These are phyloP conservation scores for Sus scrofa DNA, from an alignment of 2,113 vertebrate species.

Conservation along the genomic window T2T-Sscrofa CM000815.6:133710501-133711000, in stretches of 20 bases:
- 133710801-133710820: slow-evolving; percentile 24
- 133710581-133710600: slow-evolving; percentile 44
- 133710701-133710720: background rate
- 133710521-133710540: slow-evolving; percentile 39
- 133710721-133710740: slow-evolving; percentile 11
- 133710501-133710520: slow-evolving; percentile 74
- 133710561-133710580: slow-evolving; percentile 19
- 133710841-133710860: slow-evolving; percentile 29
- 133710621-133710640: background rate
- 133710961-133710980: slow-evolving; percentile 46
- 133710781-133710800: slow-evolving; percentile 31
- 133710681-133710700: slow-evolving; percentile 22
- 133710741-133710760: slow-evolving; percentile 31
- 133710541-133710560: slow-evolving; percentile 21
- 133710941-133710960: slow-evolving; percentile 49
- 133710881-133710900: slow-evolving; percentile 38
- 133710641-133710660: background rate
- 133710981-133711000: slow-evolving; percentile 61
- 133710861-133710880: slow-evolving; percentile 20
- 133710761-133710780: background rate
- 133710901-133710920: slow-evolving; percentile 53
- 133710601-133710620: slow-evolving; percentile 19
- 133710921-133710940: slow-evolving; percentile 59
- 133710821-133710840: slow-evolving; percentile 42
- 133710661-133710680: background rate